Base-by-base conservation (phyloP, 2,113 vertebrate genomes). In the Falco punctatus region DNA sequence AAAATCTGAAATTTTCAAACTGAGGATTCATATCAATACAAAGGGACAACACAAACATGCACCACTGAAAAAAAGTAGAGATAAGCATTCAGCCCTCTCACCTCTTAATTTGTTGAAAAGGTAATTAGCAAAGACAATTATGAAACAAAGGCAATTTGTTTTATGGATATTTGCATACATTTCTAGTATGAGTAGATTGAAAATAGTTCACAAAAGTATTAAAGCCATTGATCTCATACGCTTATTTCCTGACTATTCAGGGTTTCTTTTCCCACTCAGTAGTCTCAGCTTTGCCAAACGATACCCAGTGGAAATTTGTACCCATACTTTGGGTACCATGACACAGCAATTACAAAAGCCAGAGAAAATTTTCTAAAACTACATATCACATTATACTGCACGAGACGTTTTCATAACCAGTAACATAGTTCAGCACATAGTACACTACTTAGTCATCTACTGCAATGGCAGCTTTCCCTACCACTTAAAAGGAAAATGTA, bases 41-140 rank as follows among this genome's bases (percentile, higher is more conserved):
- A 77, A 67, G n/a, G 40, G 22, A 64, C 65, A 57, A 22, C 21
- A 52, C 2, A 42, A 75, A 44, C 33, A 52, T 3, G 15, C 32
- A 21, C 38, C 40, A 11, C 65, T 71, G 72, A 66, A 92, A 91
- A 38, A 83, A 62, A 5, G 12, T 1, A 67, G 92, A 83, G 0
- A 0, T 33, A 62, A 82, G 79, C 26, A 33, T 83, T 78, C 74
- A 94, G 46, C n/a, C 54, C 46, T 83, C 72, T 94, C 89, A 92
- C 88, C 92, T 95, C 86, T 88, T 57, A 71, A 84, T 94, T 94
- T 94, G 33, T 58, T 85, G 15, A 27, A 94, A 86, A 93, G 42
- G 23, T 89, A 82, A 87, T 95, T 80, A 96, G 57, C 74, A 78
- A 85, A 96, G 62, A 81, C 62, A 86, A 86, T 81, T 82, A 73